Evolutionary conservation across 2,888 invertebrate genomes (phyloP), one percentile per base, ranked within the genome.

Genomic region (Ceriagrion tenellum): DNA sequence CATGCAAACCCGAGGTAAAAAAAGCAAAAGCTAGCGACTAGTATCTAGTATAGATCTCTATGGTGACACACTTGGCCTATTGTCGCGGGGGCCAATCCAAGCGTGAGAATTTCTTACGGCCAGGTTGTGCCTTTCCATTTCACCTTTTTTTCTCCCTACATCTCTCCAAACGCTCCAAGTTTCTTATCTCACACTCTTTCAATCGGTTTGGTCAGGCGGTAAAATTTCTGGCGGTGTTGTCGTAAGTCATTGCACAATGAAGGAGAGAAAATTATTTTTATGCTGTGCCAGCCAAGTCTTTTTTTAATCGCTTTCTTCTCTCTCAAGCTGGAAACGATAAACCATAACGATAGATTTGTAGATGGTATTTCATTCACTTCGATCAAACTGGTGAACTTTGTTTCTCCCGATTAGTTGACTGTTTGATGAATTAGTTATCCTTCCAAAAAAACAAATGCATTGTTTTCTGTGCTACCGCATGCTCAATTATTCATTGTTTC

Each of bases 31-130:
- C 12, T 6, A 40, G 40, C 4, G 23, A 13, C 63, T 23, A 26
- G 81, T 63, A 91, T 91, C 91, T 63, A 35, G 63, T 0, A 40
- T n/a, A 59, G 69, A 69, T 93, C 93, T 55, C 59, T 47, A 47
- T 93, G 93, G 93, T 74, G 69, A 93, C 93, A 93, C 91, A 69
- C 63, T 26, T 30, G 35, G 91, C 59, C 69, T 69, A 69, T 69
- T 93, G 93, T 93, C 93, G 40, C 93, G 0, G 93, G 40, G 47
- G 47, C 40, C 40, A 69, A 93, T n/a, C 69, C 59, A 93, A 93
- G 26, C 93, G 69, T 93, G 93, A 40, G 47, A 93, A 81, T 91
- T 91, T 91, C 40, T 6, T 63, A 40, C 59, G 8, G 81, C 35
- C 35, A 35, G n/a, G 81, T 81, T 23, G 93, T 40, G 26, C 93